phyloP scores from a whole-genome alignment of 1,140 invertebrate species.

The Teleopsis dalmanni region DNA sequence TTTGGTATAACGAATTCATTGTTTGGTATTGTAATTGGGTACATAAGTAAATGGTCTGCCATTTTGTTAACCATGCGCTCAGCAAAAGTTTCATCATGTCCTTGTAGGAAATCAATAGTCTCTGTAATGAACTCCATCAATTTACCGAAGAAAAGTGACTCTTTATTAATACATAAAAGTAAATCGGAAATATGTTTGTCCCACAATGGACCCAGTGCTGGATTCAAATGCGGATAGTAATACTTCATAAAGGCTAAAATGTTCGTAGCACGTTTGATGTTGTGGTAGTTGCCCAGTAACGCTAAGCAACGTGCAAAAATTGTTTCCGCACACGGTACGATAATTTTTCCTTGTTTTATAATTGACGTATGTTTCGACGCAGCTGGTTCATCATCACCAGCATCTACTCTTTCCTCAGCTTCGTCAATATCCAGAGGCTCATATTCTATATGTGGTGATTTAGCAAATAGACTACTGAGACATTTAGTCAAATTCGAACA shows the following conservation, averaged over 20 bases:
- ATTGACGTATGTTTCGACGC: conserved; percentile 3
- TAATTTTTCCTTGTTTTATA: conserved; percentile 40
- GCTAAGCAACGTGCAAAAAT: conserved; percentile 60
- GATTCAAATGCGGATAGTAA: conserved; percentile 56
- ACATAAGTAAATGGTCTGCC: conserved; percentile 39
- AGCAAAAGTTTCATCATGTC: conserved; percentile 32
- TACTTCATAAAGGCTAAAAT: conserved; percentile 64
- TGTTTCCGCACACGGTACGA: conserved; percentile 42
- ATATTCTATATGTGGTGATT: conserved; percentile 45
- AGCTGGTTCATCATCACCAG: not conserved
- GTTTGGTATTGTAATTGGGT: conserved; percentile 31
- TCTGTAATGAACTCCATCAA: conserved; percentile 31
- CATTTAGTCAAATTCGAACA: conserved; percentile 61
- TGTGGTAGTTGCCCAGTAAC: conserved; percentile 58
- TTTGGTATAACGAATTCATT: conserved; percentile 35
- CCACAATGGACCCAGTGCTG: conserved; percentile 64
- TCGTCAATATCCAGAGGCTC: conserved; percentile 41
- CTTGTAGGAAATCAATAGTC: conserved; percentile 31
- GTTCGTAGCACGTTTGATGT: conserved; percentile 60
- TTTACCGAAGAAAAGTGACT: conserved; percentile 29
- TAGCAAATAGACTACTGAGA: conserved; percentile 55
- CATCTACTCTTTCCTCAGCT: conserved; percentile 37
- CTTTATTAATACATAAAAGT: conserved; percentile 41
- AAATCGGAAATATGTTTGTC: conserved; percentile 66
- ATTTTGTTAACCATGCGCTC: conserved; percentile 34